These are phyloP conservation scores for Galaxea fascicularis DNA, from an alignment of 92 coral and sea anemone genomes.

Conservation along the genomic window DNA sequence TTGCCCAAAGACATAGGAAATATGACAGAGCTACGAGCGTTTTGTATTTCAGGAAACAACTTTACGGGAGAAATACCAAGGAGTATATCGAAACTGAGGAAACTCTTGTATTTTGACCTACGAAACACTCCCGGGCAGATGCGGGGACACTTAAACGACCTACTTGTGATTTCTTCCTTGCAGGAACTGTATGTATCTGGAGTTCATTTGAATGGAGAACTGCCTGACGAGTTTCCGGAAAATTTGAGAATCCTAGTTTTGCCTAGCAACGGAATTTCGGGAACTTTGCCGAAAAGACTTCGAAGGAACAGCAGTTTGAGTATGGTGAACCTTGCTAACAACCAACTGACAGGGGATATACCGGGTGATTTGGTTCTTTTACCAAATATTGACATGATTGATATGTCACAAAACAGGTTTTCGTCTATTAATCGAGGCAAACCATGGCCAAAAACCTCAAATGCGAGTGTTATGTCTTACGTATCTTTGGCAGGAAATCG, in stretches of 20 bases:
- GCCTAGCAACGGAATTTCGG: constrained; percentile 57
- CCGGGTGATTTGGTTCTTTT: constrained; percentile 35
- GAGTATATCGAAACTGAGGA: constrained; percentile 45
- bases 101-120: constrained; percentile 43
- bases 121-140: constrained; percentile 47
- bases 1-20: constrained; percentile 67
- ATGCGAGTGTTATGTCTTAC: neutral
- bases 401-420: constrained; percentile 45
- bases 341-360: constrained; percentile 57
- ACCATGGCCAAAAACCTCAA: neutral
- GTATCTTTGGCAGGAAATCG: constrained; percentile 56
- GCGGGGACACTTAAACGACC: constrained; percentile 39
- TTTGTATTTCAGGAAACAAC: constrained; percentile 53
- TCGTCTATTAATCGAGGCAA: constrained; percentile 32
- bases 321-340: constrained; percentile 52
- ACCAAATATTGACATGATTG: neutral
- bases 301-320: constrained; percentile 1
- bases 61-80: constrained; percentile 57
- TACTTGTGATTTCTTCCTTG: constrained; percentile 37
- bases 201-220: constrained; percentile 51
- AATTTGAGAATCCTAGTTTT: constrained; percentile 4
- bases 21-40: constrained; percentile 36
- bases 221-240: constrained; percentile 48
- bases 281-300: constrained; percentile 33
- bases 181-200: constrained; percentile 43